phyloP scores from a whole-genome alignment of 1,140 invertebrate genomes.

The Helicoverpa armigera region DNA sequence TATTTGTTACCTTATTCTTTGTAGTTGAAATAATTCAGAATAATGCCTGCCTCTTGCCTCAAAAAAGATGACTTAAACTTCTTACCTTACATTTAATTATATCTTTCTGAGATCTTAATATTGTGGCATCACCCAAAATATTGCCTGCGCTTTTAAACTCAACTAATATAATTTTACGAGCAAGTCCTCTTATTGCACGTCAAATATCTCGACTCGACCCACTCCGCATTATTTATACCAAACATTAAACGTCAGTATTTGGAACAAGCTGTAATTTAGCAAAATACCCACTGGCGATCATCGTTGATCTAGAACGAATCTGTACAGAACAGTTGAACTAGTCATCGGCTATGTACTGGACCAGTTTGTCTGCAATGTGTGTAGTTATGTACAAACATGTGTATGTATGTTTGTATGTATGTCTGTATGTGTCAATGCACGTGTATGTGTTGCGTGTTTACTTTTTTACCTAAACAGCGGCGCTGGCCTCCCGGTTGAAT shows the following conservation, averaged over 20 bases:
- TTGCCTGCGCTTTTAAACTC: not conserved
- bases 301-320: slow-evolving; percentile 28
- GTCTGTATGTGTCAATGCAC: slow-evolving; percentile 14
- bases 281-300: slow-evolving; percentile 31
- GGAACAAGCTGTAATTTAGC: slow-evolving; percentile 38
- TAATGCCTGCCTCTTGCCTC: too few relatives aligned
- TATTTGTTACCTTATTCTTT: too few relatives aligned
- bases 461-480: slow-evolving; percentile 46
- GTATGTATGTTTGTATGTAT: slow-evolving; percentile 21
- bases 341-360: slow-evolving; percentile 27
- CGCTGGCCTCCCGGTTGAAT: slow-evolving; percentile 22
- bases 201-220: slow-evolving; percentile 22
- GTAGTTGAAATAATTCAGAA: too few relatives aligned
- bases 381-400: not conserved
- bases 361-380: slow-evolving; percentile 14
- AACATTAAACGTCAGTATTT: slow-evolving; percentile 42
- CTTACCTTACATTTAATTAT: too few relatives aligned
- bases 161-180: slow-evolving; percentile 27
- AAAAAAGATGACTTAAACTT: too few relatives aligned
- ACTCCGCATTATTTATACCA: slow-evolving; percentile 15
- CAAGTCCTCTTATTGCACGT: slow-evolving; percentile 11
- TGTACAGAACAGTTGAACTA: not conserved
- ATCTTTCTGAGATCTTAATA: not conserved
- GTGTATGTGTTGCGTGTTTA: slow-evolving; percentile 2
- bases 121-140: not conserved